Evolutionary conservation across 2,888 invertebrate species (phyloP).

Genomic region (Platycnemis pennipes): DNA sequence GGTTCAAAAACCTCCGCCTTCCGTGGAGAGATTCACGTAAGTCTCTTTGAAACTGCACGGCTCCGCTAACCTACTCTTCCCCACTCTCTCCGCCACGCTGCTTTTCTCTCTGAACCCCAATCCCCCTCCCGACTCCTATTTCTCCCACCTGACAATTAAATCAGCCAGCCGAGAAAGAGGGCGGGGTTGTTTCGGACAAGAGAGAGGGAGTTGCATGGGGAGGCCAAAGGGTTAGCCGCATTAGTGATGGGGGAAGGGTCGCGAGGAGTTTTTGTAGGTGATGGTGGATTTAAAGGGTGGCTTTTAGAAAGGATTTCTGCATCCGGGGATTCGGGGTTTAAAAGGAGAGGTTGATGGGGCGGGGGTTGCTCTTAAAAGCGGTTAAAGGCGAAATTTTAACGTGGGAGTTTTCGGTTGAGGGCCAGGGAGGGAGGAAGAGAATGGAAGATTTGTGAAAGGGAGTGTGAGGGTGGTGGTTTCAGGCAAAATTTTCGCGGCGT

Average conservation of each 20-base stretch:
- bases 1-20: neutral
- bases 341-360: neutral
- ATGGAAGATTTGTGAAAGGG: neutral
- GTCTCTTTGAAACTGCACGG: slow-evolving; percentile 51
- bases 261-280: slow-evolving; percentile 11
- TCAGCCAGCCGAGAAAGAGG: slow-evolving; percentile 45
- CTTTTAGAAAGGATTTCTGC: slow-evolving; percentile 62
- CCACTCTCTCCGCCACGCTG: neutral
- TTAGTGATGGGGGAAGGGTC: neutral
- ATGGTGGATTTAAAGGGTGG: slow-evolving; percentile 40
- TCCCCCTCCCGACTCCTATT: neutral
- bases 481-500: neutral
- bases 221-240: neutral
- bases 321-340: slow-evolving; percentile 30
- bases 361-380: slow-evolving; percentile 13
- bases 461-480: neutral
- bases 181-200: neutral
- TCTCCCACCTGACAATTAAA: slow-evolving; percentile 46
- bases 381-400: neutral
- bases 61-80: neutral
- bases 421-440: neutral
- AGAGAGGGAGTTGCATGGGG: neutral
- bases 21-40: neutral
- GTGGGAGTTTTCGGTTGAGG: neutral
- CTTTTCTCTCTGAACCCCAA: neutral